A percentile compares a stretch with the other conserved stretches of the same genome.
Conservation (phyloP, 2,797 vertebrate species). For the Mormyrus hasselquistii region DNA sequence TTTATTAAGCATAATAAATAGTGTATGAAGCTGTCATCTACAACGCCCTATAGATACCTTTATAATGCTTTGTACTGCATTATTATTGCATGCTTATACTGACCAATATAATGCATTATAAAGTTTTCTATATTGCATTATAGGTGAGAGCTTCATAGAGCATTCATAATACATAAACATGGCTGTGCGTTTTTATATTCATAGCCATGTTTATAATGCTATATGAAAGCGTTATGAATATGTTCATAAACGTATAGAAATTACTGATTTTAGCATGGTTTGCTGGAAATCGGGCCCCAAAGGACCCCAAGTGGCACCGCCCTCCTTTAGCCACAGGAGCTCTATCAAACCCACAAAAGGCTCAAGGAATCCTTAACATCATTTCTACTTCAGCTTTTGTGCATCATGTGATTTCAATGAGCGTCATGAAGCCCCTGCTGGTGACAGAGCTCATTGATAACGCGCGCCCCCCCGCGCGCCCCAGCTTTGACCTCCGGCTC, state of each 20-base stretch:
- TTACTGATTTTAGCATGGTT: not conserved
- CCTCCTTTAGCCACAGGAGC: not conserved
- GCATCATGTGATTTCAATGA: not conserved
- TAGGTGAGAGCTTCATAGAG: not conserved
- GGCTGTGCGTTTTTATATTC: not conserved
- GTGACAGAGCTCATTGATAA: not conserved
- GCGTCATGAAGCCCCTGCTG: not conserved
- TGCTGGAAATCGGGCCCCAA: not conserved
- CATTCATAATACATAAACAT: not conserved
- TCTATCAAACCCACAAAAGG: not conserved
- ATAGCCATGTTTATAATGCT: too few relatives aligned
- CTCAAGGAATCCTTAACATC: not conserved
- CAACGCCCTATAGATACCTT: not conserved
- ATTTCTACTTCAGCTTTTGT: not conserved
- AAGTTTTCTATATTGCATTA: not conserved
- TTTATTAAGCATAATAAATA: not conserved
- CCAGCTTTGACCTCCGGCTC: not conserved
- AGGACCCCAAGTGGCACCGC: not conserved
- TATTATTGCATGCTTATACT: not conserved
- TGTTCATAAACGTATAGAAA: too few relatives aligned
- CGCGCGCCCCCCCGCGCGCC: not conserved
- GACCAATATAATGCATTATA: not conserved
- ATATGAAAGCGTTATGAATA: too few relatives aligned
- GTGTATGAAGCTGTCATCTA: not conserved
- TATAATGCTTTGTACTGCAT: not conserved